phyloP scores from a whole-genome alignment of 2,888 invertebrate species.

The Caenorhabditis sulstoni region DNA sequence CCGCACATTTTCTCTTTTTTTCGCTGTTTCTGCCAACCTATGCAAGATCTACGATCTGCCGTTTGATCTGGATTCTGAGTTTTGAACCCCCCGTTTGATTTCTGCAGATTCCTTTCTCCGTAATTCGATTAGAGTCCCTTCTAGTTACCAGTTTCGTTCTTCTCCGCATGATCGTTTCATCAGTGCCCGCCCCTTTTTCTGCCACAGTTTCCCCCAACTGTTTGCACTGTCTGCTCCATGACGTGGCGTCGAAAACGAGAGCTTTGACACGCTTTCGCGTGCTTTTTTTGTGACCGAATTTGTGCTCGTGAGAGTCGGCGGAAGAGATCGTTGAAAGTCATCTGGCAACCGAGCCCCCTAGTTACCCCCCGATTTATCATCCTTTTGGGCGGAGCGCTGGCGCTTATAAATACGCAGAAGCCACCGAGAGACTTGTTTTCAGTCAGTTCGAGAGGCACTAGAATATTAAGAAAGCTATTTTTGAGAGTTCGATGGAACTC shows the following conservation, averaged over 20 bases:
- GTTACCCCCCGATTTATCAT: constrained; percentile 25
- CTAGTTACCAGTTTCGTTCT: constrained; percentile 10
- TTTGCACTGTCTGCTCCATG: constrained; percentile 8
- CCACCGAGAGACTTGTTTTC: background rate
- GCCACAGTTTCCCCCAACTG: background rate
- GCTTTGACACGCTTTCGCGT: too few relatives aligned
- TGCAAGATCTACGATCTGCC: background rate
- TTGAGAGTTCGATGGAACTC: too few relatives aligned
- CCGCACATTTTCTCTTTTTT: constrained; percentile 18
- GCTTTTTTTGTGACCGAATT: constrained; percentile 8
- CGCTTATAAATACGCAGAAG: background rate
- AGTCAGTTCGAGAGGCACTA: background rate
- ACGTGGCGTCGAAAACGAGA: background rate
- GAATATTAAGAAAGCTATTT: too few relatives aligned
- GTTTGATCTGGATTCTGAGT: background rate
- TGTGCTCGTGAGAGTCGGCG: constrained; percentile 7
- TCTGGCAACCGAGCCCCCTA: constrained; percentile 10
- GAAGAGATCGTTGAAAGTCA: constrained; percentile 7
- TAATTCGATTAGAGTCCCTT: constrained; percentile 14
- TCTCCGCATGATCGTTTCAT: background rate
- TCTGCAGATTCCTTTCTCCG: constrained; percentile 2
- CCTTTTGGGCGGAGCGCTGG: constrained; percentile 20
- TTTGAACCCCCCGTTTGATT: constrained; percentile 12
- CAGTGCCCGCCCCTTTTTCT: constrained; percentile 13
- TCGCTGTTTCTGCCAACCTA: constrained; percentile 1